These are phyloP conservation scores for Ophioninae sp. DNA, from an alignment of 2,888 invertebrate species.

Conservation along the genomic window DNA sequence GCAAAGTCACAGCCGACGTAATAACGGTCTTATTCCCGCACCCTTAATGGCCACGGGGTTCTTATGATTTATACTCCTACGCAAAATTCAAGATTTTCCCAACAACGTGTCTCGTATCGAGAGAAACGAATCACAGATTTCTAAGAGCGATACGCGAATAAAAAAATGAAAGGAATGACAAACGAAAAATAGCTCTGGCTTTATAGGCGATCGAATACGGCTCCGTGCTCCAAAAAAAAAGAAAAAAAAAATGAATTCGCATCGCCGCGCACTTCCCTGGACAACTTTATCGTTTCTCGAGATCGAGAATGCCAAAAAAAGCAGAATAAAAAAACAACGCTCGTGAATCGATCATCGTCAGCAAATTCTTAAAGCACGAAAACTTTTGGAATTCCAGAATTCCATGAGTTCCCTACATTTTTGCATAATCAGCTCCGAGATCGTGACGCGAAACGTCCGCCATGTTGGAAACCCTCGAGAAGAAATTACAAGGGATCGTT, in stretches of 20 bases:
- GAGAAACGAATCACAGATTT: slow-evolving; percentile 53
- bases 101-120: slow-evolving; percentile 14
- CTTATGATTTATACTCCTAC: slow-evolving; percentile 4
- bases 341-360: slow-evolving; percentile 1
- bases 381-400: not conserved
- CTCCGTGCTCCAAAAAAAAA: slow-evolving; percentile 10
- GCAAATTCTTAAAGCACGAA: not conserved
- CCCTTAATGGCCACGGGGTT: slow-evolving; percentile 11
- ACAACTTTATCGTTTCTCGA: slow-evolving; percentile 25
- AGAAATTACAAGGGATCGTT: not conserved
- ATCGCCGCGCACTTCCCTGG: slow-evolving; percentile 2
- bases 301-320: not conserved
- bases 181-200: not conserved
- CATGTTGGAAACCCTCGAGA: not conserved
- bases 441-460: not conserved
- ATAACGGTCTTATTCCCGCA: slow-evolving; percentile 26
- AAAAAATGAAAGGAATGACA: slow-evolving; percentile 19
- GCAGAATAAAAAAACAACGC: slow-evolving; percentile 3
- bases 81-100: slow-evolving; percentile 34
- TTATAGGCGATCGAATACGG: slow-evolving; percentile 21
- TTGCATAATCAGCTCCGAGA: not conserved
- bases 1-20: slow-evolving; percentile 64
- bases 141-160: slow-evolving; percentile 28
- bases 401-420: not conserved
- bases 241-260: slow-evolving; percentile 28